These are phyloP conservation scores for Progne subis DNA, from an alignment of 2,113 vertebrate species.

Conservation along the genomic window DNA sequence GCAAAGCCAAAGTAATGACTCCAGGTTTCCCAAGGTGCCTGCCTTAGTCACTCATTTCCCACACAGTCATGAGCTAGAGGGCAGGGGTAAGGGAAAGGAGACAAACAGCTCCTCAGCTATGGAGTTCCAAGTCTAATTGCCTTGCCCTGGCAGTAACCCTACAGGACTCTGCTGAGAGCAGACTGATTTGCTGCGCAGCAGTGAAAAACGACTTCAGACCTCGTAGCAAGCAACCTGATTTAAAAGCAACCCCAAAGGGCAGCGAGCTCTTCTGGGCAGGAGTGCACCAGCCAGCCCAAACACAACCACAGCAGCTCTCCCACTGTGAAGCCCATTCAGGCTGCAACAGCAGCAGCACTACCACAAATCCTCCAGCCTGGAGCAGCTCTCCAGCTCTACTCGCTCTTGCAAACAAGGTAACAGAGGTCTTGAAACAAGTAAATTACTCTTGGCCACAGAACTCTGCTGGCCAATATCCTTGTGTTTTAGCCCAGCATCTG, in stretches of 20 bases:
- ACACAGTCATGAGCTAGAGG: not conserved
- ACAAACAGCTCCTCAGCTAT: not conserved
- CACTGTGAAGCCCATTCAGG: fast-evolving
- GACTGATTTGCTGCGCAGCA: not conserved
- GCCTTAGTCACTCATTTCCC: not conserved
- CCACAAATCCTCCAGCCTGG: not conserved
- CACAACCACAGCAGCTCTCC: not conserved
- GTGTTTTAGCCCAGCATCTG: not conserved
- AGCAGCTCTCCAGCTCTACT: not conserved
- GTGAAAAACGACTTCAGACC: not conserved
- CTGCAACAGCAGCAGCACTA: not conserved
- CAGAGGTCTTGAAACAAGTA: not conserved
- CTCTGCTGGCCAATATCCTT: not conserved
- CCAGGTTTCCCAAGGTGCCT: not conserved
- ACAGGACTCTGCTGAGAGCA: not conserved
- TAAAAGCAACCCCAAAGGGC: not conserved
- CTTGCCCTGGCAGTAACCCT: not conserved
- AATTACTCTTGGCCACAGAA: not conserved
- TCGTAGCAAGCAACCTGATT: not conserved
- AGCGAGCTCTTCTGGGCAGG: not conserved
- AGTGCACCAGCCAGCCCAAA: not conserved
- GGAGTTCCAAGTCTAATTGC: not conserved
- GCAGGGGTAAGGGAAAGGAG: not conserved
- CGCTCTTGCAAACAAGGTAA: not conserved
- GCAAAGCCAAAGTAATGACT: not conserved